Evolutionary conservation across 1,140 invertebrate genomes (phyloP).

Genomic region (Polypedilum vanderplanki): DNA sequence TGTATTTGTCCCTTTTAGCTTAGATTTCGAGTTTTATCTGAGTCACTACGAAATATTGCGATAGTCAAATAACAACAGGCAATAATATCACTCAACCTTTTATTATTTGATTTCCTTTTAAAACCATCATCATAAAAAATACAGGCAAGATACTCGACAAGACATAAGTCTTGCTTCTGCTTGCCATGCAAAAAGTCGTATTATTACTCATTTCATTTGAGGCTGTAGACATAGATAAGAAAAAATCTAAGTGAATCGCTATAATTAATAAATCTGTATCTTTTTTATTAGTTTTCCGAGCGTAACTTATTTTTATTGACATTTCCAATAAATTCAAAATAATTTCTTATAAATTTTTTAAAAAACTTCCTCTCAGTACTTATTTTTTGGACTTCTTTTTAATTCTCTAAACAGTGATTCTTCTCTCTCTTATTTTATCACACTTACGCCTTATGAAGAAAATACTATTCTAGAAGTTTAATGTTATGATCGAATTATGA

Average conservation of each 20-base stretch:
- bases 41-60: neutral
- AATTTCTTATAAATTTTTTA: too few species aligned
- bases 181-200: too few species aligned
- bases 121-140: neutral
- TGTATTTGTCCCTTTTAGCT: neutral
- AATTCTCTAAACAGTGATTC: neutral
- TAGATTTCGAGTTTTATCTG: neutral
- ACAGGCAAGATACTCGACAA: neutral
- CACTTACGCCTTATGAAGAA: neutral
- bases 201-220: too few species aligned
- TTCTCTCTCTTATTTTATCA: neutral
- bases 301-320: neutral
- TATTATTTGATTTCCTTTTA: neutral
- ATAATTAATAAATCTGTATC: neutral
- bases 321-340: too few species aligned
- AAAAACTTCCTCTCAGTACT: too few species aligned
- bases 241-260: neutral
- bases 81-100: neutral
- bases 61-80: neutral
- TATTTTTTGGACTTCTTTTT: neutral
- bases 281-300: neutral
- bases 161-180: neutral
- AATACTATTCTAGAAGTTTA: too few species aligned
- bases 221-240: too few species aligned
- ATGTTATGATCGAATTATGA: too few species aligned